Evolutionary conservation across 2,888 invertebrate species (phyloP).

Genomic region (Habroteleia sp.): DNA sequence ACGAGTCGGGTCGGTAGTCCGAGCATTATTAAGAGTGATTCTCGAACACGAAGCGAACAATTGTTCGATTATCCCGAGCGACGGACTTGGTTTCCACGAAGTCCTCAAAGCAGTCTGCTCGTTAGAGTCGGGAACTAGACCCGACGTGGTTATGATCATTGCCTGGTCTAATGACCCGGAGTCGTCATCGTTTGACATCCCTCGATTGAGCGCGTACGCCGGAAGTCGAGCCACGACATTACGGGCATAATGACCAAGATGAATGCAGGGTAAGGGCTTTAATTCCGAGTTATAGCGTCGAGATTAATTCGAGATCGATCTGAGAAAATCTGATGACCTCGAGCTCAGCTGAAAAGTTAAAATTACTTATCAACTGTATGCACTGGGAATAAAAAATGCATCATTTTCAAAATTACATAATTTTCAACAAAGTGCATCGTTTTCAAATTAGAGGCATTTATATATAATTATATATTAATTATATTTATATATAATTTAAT

Average conservation of each 20-base stretch:
- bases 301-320: too few species aligned
- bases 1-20: constrained; percentile 16
- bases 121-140: constrained; percentile 22
- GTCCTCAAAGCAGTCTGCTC: constrained; percentile 34
- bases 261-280: background rate
- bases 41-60: constrained; percentile 30
- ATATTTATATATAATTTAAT: too few species aligned
- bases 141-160: constrained; percentile 25
- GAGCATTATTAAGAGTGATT: constrained; percentile 40
- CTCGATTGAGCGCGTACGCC: constrained; percentile 25
- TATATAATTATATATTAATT: too few species aligned
- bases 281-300: too few species aligned
- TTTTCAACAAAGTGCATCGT: too few species aligned
- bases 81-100: constrained; percentile 29
- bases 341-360: too few species aligned
- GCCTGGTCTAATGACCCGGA: constrained; percentile 21
- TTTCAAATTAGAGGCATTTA: too few species aligned
- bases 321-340: too few species aligned
- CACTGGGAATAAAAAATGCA: too few species aligned
- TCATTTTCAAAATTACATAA: too few species aligned
- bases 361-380: too few species aligned
- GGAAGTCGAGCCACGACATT: constrained; percentile 31
- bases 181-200: constrained; percentile 32
- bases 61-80: constrained; percentile 38
- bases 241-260: constrained; percentile 18